phyloP scores from a whole-genome alignment of 2,797 vertebrate genomes.

The Coluber constrictor region DNA sequence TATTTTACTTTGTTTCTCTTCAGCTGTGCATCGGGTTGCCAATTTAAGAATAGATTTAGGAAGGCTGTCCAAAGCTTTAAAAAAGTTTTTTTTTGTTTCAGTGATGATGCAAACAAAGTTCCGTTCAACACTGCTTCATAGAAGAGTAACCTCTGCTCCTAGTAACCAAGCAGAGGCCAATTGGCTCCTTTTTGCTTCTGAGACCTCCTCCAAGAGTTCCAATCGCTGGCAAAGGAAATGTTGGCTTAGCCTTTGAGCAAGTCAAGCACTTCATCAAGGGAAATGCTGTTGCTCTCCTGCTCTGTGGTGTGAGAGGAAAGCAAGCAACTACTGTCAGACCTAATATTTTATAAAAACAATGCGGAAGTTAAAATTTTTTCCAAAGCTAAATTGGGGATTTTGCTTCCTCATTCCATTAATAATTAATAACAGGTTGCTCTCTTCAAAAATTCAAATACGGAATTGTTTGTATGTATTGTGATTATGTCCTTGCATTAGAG shows the following conservation, averaged over 20 bases:
- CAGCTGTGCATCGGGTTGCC: not conserved
- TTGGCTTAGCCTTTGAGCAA: not conserved
- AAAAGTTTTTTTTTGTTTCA: not conserved
- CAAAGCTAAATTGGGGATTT: not conserved
- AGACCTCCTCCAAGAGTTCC: not conserved
- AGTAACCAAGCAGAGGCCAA: not conserved
- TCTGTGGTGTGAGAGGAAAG: not conserved
- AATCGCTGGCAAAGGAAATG: not conserved
- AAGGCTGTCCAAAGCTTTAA: not conserved
- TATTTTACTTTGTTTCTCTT: not conserved
- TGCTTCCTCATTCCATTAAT: not conserved
- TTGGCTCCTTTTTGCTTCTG: not conserved
- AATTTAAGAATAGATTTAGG: not conserved
- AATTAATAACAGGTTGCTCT: not conserved
- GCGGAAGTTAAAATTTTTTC: not conserved
- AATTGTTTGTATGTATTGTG: not conserved
- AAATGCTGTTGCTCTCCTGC: not conserved
- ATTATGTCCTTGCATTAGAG: slow-evolving; percentile 33
- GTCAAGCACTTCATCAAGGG: not conserved
- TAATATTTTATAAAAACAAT: not conserved
- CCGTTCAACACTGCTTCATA: not conserved
- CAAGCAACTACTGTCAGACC: not conserved
- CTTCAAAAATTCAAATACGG: slow-evolving; percentile 9
- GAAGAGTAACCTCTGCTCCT: not conserved
- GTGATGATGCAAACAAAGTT: not conserved